Percentiles rank a stretch among this genome's conserved stretches.
Evolutionary conservation across 2,888 invertebrate species (phyloP).

Genomic region (Mythimna pallens): DNA sequence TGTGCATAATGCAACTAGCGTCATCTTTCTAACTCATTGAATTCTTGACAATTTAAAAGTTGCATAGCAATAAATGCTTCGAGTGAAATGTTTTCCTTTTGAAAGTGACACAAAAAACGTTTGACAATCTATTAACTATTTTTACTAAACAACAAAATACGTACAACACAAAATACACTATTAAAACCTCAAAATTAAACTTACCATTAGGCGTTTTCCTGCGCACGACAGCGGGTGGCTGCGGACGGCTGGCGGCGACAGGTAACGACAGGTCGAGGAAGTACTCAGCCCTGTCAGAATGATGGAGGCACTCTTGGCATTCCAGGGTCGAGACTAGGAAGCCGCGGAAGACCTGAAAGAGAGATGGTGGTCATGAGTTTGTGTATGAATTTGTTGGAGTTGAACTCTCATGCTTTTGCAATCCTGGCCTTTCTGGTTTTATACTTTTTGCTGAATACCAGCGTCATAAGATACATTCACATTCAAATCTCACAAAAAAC

Average conservation of each 20-base stretch:
- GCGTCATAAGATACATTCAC: not conserved
- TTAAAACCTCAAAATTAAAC: not conserved
- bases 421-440: too few relatives aligned
- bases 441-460: too few relatives aligned
- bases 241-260: constrained; percentile 94
- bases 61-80: not conserved
- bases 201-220: constrained; percentile 88
- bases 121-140: not conserved
- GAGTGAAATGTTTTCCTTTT: not conserved
- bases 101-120: not conserved
- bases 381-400: not conserved
- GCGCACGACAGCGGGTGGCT: constrained; percentile 92
- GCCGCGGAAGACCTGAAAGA: constrained; percentile 95
- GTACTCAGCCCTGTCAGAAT: constrained; percentile 96
- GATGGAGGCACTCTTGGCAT: constrained; percentile 97
- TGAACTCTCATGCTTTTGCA: constrained; percentile 5
- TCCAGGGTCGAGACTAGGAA: constrained; percentile 96
- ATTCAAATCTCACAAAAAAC: not conserved
- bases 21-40: too few relatives aligned
- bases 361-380: not conserved
- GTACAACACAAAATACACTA: constrained; percentile 4
- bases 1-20: not conserved
- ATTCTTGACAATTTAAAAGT: not conserved
- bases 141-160: not conserved
- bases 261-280: constrained; percentile 99